Evolutionary conservation across 2,113 vertebrate genomes (phyloP).

Genomic region (Catharus minimus): DNA sequence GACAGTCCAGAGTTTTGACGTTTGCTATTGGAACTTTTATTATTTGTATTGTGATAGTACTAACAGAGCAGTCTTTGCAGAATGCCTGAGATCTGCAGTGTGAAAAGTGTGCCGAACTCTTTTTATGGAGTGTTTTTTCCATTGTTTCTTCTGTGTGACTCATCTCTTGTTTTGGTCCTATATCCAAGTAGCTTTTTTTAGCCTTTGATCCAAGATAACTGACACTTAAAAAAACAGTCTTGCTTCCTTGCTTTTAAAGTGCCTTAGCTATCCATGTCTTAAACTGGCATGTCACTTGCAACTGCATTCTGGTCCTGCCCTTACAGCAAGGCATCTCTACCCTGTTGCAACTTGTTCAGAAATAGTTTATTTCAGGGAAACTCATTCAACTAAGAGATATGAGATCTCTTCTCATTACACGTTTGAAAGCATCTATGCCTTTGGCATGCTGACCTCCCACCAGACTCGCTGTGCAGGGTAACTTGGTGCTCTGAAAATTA

Average conservation of each 20-base stretch:
- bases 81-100: background rate
- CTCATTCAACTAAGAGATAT: background rate
- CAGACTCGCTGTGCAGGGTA: rapidly evolving
- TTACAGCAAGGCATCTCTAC: background rate
- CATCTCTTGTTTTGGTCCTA: background rate
- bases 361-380: background rate
- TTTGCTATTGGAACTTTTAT: background rate
- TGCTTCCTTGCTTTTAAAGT: background rate
- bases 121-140: background rate
- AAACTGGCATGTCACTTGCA: background rate
- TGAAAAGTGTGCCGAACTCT: background rate
- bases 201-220: background rate
- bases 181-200: background rate
- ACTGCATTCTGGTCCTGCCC: background rate
- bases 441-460: background rate
- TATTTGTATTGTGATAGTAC: background rate
- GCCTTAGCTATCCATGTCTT: background rate
- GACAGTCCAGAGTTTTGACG: background rate
- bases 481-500: background rate
- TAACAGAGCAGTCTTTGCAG: background rate
- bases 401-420: background rate
- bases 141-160: background rate
- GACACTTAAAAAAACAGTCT: background rate
- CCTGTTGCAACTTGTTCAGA: background rate
- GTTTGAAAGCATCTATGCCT: background rate